Evolutionary conservation across 2,113 vertebrate species (phyloP).

Genomic region (Eubucco bourcierii): DNA sequence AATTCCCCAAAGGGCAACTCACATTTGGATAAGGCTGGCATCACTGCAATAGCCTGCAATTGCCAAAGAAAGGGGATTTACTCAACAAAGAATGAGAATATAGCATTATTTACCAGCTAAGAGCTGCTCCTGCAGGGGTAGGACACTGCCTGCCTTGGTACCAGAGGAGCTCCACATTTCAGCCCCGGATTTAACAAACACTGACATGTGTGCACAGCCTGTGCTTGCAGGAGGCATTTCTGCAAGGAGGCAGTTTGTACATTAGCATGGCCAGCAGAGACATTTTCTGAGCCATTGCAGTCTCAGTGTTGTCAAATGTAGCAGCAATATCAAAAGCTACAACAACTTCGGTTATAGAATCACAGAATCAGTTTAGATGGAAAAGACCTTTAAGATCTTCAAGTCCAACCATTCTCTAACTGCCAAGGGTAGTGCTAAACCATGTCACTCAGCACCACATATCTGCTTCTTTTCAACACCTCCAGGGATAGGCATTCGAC

Average conservation of each 20-base stretch:
- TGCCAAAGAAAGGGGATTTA: neutral
- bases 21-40: constrained; percentile 19
- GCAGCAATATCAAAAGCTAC: neutral
- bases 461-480: no score
- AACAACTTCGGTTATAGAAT: neutral
- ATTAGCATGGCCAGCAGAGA: constrained; percentile 24
- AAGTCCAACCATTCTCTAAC: no score
- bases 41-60: neutral
- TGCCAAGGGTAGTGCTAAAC: no score
- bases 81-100: neutral
- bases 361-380: no score
- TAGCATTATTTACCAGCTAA: constrained; percentile 18
- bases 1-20: constrained; percentile 5
- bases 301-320: constrained; percentile 11
- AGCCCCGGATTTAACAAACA: constrained; percentile 30
- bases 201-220: constrained; percentile 32
- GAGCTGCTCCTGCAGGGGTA: neutral
- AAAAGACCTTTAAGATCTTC: no score
- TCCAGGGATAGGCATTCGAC: no score
- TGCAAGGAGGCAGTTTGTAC: constrained; percentile 30
- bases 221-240: constrained; percentile 29
- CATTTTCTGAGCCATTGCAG: neutral
- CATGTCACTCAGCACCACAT: no score
- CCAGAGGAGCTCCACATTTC: neutral
- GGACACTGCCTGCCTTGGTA: neutral